Percentiles rank a stretch among this genome's conserved stretches.
Evolutionary conservation across 2,797 vertebrate genomes (phyloP).

Genomic region (Masticophis lateralis): DNA sequence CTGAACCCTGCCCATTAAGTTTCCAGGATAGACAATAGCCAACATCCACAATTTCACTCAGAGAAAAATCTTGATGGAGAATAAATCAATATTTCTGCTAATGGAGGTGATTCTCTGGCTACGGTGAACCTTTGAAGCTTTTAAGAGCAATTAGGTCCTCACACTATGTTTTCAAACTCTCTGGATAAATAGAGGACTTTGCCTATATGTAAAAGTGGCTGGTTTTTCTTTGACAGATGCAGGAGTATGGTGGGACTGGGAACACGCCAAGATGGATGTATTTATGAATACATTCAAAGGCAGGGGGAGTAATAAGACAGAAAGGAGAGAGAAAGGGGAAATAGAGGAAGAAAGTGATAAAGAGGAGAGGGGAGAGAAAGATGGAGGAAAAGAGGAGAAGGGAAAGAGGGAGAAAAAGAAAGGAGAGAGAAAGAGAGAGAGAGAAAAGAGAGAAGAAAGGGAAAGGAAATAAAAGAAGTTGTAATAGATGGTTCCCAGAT

Average conservation of each 20-base stretch:
- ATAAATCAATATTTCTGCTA: conserved; percentile 12
- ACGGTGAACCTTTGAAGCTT: conserved; percentile 11
- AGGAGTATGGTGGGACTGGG: background rate
- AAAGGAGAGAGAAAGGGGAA: background rate
- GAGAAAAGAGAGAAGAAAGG: background rate
- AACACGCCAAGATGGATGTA: background rate
- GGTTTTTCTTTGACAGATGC: background rate
- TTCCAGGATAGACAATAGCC: background rate
- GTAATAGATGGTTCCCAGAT: background rate
- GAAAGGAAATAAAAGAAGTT: background rate
- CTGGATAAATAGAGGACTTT: background rate
- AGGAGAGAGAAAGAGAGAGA: background rate
- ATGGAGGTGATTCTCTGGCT: background rate
- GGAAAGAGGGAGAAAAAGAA: background rate
- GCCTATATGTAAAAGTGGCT: background rate
- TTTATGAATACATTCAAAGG: background rate
- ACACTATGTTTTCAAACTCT: background rate
- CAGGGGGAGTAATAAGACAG: background rate
- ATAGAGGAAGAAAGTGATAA: background rate
- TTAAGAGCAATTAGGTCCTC: conserved; percentile 23
- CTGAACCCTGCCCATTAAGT: background rate
- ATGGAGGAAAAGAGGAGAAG: too few species aligned
- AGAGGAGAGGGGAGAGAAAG: background rate
- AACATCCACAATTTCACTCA: background rate
- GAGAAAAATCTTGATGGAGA: conserved; percentile 8